phyloP scores from a whole-genome alignment of 2,797 vertebrate species.

The Valencia hispanica region DNA sequence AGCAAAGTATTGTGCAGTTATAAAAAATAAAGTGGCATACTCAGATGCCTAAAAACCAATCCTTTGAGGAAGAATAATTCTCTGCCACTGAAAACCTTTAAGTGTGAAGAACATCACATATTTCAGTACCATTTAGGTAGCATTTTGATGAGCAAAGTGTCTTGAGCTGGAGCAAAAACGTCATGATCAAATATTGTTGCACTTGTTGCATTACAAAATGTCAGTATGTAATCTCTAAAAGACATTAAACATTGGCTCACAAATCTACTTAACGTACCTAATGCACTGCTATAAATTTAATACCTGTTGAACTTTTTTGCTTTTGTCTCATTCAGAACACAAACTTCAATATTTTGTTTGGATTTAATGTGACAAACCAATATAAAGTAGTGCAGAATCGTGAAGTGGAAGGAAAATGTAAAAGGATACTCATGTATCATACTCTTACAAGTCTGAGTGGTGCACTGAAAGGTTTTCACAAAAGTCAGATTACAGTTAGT shows the following conservation, averaged over 20 bases:
- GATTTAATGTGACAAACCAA: neutral
- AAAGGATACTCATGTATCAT: neutral
- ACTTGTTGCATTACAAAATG: neutral
- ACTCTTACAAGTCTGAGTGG: neutral
- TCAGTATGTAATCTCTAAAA: neutral
- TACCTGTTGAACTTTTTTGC: neutral
- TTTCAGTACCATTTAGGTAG: neutral
- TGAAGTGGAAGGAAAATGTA: neutral
- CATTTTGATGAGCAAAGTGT: neutral
- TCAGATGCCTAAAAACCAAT: too few relatives aligned
- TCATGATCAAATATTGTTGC: neutral
- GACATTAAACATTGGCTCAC: neutral
- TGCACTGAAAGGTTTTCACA: neutral
- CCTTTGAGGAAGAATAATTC: conserved; percentile 24
- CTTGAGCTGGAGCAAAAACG: neutral
- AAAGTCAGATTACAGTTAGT: neutral
- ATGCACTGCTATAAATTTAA: neutral
- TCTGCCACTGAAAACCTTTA: conserved; percentile 12
- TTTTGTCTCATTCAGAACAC: neutral
- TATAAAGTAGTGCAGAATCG: neutral
- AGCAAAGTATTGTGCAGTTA: too few relatives aligned
- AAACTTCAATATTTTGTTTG: neutral
- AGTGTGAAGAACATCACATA: neutral
- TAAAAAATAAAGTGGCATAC: too few relatives aligned
- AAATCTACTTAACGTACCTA: neutral